Evolutionary conservation across 2,888 invertebrate species (phyloP), one percentile per base, ranked within the genome.

Genomic region (Neria commutata): DNA sequence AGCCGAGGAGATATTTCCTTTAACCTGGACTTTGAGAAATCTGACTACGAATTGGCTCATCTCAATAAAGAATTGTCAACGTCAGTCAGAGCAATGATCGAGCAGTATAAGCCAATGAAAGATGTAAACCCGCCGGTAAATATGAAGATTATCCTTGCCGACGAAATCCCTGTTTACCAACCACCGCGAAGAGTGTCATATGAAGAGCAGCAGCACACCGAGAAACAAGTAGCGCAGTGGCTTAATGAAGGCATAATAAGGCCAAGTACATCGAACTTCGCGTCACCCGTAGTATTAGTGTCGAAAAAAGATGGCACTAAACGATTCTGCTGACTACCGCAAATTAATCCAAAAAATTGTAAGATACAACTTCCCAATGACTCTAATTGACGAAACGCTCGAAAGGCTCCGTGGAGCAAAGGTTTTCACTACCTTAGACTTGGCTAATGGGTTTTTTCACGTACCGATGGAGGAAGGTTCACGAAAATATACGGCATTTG

Each of bases 261-360:
- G n/a, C 49, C 56, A 25, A 56, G 56, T 33, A 40, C 11, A 6
- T 60, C 56, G 8, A 49, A 52, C 8, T 56, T 61, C 19, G 60
- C 61, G 26, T 58, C 60, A 10, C 61, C 61, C 1, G 29, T 69
- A 1, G 62, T 66, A 1, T 33, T 67, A n/a, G 65, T 54, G 4
- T 37, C 54, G 2, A 67, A 67, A 47, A 67, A 59, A 29, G 58
- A 63, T 19, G 62, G 60, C 17, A 54, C 33, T 6, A 60, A 58
- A 40, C 50, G 66, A 2, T 45, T 64, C 23, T 68, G 66, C 51
- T 61, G n/a, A n/a, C n/a, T n/a, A n/a, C n/a, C n/a, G n/a, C n/a
- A n/a, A n/a, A n/a, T n/a, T n/a, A n/a, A n/a, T n/a, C n/a, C n/a
- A n/a, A n/a, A n/a, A n/a, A n/a, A n/a, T n/a, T n/a, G n/a, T n/a